These are phyloP conservation scores for Jaculus jaculus DNA, from an alignment of 2,113 vertebrate species.

Conservation along the genomic window DNA sequence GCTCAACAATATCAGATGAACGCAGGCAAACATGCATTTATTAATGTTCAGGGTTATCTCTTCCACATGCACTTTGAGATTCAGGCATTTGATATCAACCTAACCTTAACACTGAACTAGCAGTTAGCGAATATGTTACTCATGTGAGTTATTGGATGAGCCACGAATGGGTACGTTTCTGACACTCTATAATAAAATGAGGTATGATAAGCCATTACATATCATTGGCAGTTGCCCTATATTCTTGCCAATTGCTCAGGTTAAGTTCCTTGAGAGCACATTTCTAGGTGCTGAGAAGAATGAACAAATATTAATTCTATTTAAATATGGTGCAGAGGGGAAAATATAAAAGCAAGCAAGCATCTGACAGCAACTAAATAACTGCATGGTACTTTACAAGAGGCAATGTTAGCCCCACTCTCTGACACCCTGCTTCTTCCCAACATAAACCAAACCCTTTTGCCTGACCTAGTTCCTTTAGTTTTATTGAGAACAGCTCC, in stretches of 20 bases:
- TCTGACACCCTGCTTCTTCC: background rate
- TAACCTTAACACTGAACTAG: background rate
- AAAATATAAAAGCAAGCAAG: conserved; percentile 16
- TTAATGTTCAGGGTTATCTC: background rate
- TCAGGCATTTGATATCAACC: background rate
- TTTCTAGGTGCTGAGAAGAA: background rate
- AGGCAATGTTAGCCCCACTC: background rate
- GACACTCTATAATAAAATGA: background rate
- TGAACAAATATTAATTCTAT: conserved; percentile 26
- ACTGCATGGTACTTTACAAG: background rate
- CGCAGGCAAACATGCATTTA: background rate
- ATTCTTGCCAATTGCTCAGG: background rate
- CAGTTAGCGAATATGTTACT: background rate
- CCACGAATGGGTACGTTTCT: background rate
- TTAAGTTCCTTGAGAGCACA: background rate
- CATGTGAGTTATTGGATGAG: background rate
- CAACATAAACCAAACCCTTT: background rate
- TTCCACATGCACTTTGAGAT: background rate
- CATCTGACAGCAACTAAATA: background rate
- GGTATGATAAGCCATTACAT: background rate
- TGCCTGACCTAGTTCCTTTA: conserved; percentile 8
- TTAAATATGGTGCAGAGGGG: conserved; percentile 3
- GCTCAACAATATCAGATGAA: background rate
- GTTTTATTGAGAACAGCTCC: background rate
- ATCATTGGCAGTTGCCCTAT: background rate